Conservation (phyloP, 2,888 invertebrate genomes). For the Scrobipalpa atriplicella region DNA sequence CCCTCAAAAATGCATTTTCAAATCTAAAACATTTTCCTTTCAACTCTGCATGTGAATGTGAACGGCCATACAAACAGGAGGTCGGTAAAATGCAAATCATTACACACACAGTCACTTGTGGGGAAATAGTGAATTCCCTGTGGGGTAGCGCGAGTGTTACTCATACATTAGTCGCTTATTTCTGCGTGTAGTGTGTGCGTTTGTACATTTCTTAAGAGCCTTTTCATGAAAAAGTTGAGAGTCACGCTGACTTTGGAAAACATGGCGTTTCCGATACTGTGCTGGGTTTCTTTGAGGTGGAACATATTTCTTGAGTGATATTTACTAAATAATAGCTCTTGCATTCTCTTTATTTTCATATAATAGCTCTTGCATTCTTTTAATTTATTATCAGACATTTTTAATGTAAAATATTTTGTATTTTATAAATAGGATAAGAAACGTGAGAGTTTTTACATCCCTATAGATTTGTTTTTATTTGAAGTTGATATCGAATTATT, state of each 20-base stretch:
- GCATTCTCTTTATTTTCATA: no score
- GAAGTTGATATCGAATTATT: no score
- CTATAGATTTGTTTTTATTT: neutral
- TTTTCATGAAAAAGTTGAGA: neutral
- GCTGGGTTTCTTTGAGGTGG: neutral
- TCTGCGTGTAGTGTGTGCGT: neutral
- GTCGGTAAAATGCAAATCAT: conserved; percentile 45
- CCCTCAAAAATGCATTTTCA: conserved; percentile 19
- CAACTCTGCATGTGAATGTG: conserved; percentile 33
- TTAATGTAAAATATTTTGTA: no score
- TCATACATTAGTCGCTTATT: conserved; percentile 7
- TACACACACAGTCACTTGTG: conserved; percentile 34
- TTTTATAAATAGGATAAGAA: neutral
- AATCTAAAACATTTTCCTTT: conserved; percentile 35
- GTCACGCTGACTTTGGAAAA: neutral
- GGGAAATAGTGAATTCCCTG: conserved; percentile 26
- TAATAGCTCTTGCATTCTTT: neutral
- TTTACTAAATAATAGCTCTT: no score
- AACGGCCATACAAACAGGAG: conserved; percentile 34
- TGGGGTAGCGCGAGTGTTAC: conserved; percentile 1
- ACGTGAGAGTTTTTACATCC: neutral
- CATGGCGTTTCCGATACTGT: neutral
- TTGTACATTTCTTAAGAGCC: neutral
- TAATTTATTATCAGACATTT: no score
- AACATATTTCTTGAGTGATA: neutral